phyloP scores from a whole-genome alignment of 2,797 vertebrate genomes.

The Petrocephalus schoutedeni region DNA sequence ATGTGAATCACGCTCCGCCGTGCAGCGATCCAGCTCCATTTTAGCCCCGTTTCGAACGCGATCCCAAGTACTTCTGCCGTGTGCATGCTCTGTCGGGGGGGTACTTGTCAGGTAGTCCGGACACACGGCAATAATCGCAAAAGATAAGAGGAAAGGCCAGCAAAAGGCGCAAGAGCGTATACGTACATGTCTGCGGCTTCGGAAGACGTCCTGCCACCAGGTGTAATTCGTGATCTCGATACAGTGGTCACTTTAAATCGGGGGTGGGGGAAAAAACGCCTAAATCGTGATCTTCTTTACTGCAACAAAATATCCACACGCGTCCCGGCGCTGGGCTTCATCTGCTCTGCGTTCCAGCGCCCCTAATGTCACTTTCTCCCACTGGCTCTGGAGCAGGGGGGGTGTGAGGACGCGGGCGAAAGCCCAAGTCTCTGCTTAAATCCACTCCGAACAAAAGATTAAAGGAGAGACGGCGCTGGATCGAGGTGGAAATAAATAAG shows the following conservation, averaged over 20 bases:
- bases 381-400: neutral
- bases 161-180: neutral
- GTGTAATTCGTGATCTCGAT: conserved; percentile 29
- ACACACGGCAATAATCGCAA: neutral
- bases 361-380: conserved; percentile 36
- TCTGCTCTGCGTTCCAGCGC: conserved; percentile 11
- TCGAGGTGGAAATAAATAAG: neutral
- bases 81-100: neutral
- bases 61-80: neutral
- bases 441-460: neutral
- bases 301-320: conserved; percentile 16
- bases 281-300: neutral
- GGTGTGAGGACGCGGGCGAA: neutral
- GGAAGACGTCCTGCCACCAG: conserved; percentile 24
- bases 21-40: neutral
- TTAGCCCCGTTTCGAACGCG: neutral
- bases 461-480: neutral
- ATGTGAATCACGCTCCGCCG: neutral
- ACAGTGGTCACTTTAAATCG: conserved; percentile 17
- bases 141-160: neutral
- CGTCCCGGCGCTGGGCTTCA: neutral
- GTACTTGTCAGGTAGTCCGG: neutral
- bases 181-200: conserved; percentile 47
- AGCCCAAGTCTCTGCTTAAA: neutral
- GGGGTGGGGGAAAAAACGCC: neutral